Evolutionary conservation across 2,888 invertebrate genomes (phyloP).

Genomic region (Chaetogeoica ovagalla): DNA sequence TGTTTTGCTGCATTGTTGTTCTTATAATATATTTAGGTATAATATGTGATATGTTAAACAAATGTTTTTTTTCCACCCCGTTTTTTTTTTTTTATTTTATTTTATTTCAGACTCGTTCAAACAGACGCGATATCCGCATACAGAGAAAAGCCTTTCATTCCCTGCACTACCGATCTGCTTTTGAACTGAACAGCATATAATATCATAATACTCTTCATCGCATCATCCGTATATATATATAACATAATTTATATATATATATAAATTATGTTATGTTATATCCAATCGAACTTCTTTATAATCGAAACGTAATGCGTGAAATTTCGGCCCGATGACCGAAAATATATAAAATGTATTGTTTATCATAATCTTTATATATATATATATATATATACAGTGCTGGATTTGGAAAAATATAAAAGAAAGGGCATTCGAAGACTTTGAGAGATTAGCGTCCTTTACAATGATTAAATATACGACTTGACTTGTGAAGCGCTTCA

Average conservation of each 20-base stretch:
- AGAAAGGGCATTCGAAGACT: no score
- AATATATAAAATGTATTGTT: constrained; percentile 1
- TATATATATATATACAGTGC: not conserved
- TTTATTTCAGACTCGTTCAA: constrained; percentile 41
- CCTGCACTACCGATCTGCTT: constrained; percentile 25
- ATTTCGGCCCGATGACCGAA: not conserved
- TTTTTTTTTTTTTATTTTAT: constrained; percentile 24
- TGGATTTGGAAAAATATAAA: no score
- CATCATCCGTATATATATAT: not conserved
- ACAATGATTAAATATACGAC: no score
- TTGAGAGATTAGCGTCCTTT: no score
- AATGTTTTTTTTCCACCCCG: constrained; percentile 36
- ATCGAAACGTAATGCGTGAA: not conserved
- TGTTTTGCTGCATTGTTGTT: not conserved
- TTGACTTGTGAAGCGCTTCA: no score
- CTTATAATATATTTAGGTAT: not conserved
- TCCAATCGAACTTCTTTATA: constrained; percentile 24
- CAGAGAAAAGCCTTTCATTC: constrained; percentile 45
- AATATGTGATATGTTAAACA: not conserved
- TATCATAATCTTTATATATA: not conserved
- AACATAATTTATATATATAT: no score
- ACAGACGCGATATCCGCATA: constrained; percentile 36
- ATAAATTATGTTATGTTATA: constrained; percentile 5
- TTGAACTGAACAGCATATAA: constrained; percentile 31
- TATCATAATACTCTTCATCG: constrained; percentile 24